A percentile compares a stretch with the other conserved stretches of the same genome.
Evolutionary conservation across 2,888 invertebrate species (phyloP).

Genomic region (Synergus itoensis): DNA sequence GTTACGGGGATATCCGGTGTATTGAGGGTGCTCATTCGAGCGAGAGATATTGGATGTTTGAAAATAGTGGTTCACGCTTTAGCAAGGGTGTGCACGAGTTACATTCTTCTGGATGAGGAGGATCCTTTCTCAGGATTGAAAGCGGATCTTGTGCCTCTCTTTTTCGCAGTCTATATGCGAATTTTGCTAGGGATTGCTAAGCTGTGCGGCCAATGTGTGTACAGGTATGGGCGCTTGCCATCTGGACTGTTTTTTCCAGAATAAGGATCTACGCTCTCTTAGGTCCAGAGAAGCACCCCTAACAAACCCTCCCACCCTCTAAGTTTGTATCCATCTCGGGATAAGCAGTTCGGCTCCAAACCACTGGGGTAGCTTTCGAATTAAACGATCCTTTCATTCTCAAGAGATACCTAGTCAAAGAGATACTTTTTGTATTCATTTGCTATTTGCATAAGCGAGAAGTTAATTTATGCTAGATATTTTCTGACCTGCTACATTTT

Average conservation of each 20-base stretch:
- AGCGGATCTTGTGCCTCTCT: constrained; percentile 38
- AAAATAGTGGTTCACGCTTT: constrained; percentile 57
- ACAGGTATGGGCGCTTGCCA: constrained; percentile 51
- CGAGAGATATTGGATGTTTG: constrained; percentile 70
- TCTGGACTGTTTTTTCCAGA: constrained; percentile 48
- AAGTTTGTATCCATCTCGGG: constrained; percentile 18
- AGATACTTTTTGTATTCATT: constrained; percentile 33
- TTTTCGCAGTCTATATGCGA: constrained; percentile 46
- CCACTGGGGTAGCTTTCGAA: constrained; percentile 16
- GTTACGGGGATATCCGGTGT: constrained; percentile 61
- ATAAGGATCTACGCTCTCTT: constrained; percentile 44
- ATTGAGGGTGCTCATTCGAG: constrained; percentile 66
- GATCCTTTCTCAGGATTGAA: constrained; percentile 45
- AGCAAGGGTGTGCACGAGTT: constrained; percentile 45
- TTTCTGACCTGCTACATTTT: constrained; percentile 9
- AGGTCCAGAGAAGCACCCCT: constrained; percentile 29
- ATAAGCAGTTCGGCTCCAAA: constrained; percentile 21
- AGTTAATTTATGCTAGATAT: constrained; percentile 34
- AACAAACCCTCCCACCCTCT: constrained; percentile 26
- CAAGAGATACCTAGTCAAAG: not conserved
- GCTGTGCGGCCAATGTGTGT: constrained; percentile 40
- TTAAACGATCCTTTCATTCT: constrained; percentile 39
- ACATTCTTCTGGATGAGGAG: constrained; percentile 41
- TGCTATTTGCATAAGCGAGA: constrained; percentile 30
- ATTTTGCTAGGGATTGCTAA: constrained; percentile 48